Percentiles rank a stretch among this genome's conserved stretches.
Conservation (phyloP, 1,140 invertebrate genomes). For the Aphaenogaster floridana region DNA sequence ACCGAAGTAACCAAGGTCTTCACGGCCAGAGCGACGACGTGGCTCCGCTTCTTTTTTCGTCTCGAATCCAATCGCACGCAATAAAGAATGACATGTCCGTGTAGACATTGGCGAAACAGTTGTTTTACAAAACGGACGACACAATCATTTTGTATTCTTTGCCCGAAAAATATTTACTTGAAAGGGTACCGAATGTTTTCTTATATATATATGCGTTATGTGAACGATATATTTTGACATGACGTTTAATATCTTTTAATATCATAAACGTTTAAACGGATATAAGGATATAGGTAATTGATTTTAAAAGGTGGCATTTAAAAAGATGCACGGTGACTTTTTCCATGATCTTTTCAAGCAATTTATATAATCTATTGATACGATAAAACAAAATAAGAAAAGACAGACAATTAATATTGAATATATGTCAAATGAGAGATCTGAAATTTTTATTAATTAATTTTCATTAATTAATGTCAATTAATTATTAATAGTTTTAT, state of each 20-base stretch:
- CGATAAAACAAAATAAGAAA: not conserved
- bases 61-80: not conserved
- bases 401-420: conserved; percentile 2
- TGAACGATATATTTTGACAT: not conserved
- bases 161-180: not conserved
- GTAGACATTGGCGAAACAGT: not conserved
- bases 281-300: no score
- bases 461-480: not conserved
- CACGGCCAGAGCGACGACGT: conserved; percentile 73
- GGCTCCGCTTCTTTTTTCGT: not conserved
- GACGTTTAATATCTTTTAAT: no score
- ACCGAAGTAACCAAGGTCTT: conserved; percentile 72
- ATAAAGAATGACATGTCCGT: not conserved
- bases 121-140: not conserved
- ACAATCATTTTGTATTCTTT: not conserved
- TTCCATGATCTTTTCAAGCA: not conserved
- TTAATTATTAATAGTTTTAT: not conserved
- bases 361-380: not conserved
- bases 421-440: not conserved
- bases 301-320: not conserved
- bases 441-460: not conserved
- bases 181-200: not conserved
- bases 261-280: no score
- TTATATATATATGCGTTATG: not conserved
- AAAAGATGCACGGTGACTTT: not conserved